A percentile compares a stretch with the other conserved stretches of the same genome.
These are phyloP conservation scores for Urophycis tenuis DNA, from an alignment of 2,797 vertebrate genomes.

Conservation along the genomic window DNA sequence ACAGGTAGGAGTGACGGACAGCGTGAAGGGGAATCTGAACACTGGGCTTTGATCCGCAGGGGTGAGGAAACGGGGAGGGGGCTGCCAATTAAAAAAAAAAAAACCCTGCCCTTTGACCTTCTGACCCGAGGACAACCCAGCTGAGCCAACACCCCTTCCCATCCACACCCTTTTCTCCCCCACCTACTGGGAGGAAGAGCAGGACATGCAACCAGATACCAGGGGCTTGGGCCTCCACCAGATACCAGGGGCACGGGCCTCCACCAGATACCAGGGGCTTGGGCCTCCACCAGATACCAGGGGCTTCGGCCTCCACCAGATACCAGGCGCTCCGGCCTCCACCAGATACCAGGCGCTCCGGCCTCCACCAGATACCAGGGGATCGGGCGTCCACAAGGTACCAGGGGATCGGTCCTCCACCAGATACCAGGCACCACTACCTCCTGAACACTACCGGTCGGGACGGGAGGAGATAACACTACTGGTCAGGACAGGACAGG, in stretches of 20 bases:
- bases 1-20: conserved; percentile 26
- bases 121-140: neutral
- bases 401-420: neutral
- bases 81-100: conserved; percentile 55
- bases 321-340: neutral
- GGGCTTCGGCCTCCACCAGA: neutral
- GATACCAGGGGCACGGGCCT: neutral
- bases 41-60: conserved; percentile 61
- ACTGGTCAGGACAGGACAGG: neutral
- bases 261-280: no score
- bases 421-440: no score
- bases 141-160: neutral
- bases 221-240: neutral
- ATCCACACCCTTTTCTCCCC: neutral
- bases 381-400: neutral
- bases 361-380: neutral
- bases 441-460: no score
- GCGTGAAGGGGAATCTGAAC: conserved; percentile 29
- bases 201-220: neutral
- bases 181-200: neutral
- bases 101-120: neutral
- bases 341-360: no score
- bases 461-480: neutral
- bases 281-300: neutral
- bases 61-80: conserved; percentile 34